Base-by-base conservation (phyloP, 2,113 vertebrate species). In the Siniperca chuatsi region DNA sequence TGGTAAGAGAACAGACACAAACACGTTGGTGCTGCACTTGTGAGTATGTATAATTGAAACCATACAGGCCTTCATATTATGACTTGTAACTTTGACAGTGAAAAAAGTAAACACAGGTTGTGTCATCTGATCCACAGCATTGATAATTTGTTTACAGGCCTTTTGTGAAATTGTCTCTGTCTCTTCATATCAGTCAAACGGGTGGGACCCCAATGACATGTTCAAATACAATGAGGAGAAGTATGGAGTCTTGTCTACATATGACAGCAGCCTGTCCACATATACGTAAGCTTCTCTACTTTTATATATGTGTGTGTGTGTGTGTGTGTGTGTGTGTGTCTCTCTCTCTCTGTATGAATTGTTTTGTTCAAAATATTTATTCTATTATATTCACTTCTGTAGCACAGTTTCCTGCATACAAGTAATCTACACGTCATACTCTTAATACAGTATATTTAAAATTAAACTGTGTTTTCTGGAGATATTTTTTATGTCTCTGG, bases 141-240 rank as follows among this genome's bases (percentile, higher is more conserved):
- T 73, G 33, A 61, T 57, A 7, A 66, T 48, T 60, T 78, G 20
- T 75, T 35, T 13, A 62, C 40, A 54, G 12, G 2, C 12, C 10
- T 64, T 48, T 40, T 57, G 44, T 78, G 0, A 77, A 58, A 73
- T 62, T 58, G 12, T 71, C 8, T 61, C 4, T 60, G 18, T 79
- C 58, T 82, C 16, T 75, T 54, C 89, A 42, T 48, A 23, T 81
- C 68, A 99, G 98, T 99, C 98, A 91, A 99, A 99, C 83, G 98
- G 98, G 82, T 99, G 98, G 98, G 98, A 99, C 96, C 97, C 98
- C 91, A 99, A 99, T 91, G 98, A 99, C 93, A 99, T 99, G 98
- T 99, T 99, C 95, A 97, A 98, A 91, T 99, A 97, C 95, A 99
- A 99, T 91, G 98, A 99, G 95, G 98, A 99, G 96, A 98, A 97